Percentiles rank a stretch among this genome's conserved stretches.
These are phyloP conservation scores for Hemitrygon akajei DNA, from an alignment of 2,797 vertebrate species.

Conservation along the genomic window DNA sequence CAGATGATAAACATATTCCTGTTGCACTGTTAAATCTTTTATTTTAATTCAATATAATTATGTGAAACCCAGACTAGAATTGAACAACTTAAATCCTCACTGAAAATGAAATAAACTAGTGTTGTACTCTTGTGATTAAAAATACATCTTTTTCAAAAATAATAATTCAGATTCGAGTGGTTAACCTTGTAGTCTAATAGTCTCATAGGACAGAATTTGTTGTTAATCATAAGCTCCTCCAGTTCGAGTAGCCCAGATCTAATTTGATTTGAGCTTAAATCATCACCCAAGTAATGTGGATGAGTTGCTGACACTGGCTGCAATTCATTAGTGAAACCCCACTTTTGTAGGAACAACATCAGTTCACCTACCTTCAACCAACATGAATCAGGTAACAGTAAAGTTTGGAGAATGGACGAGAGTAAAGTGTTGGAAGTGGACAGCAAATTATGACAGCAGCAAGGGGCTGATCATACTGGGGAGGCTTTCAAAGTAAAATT, in stretches of 20 bases:
- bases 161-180: not conserved
- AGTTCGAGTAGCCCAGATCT: not conserved
- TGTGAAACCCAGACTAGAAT: not conserved
- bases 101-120: not conserved
- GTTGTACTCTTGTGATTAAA: not conserved
- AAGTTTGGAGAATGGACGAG: too few species aligned
- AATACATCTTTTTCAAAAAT: not conserved
- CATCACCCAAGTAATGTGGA: not conserved
- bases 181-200: not conserved
- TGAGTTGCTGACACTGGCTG: not conserved
- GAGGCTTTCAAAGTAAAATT: not conserved
- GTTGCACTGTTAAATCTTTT: not conserved
- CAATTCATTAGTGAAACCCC: not conserved
- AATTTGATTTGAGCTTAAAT: not conserved
- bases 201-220: not conserved
- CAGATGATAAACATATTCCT: not conserved
- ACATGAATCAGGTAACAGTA: not conserved
- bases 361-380: not conserved
- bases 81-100: not conserved
- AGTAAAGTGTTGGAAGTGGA: not conserved
- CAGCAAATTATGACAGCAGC: not conserved
- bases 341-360: not conserved
- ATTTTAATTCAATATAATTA: conserved; percentile 15
- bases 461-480: not conserved
- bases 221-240: not conserved